Percentiles rank a stretch among this genome's conserved stretches.
phyloP scores from a whole-genome alignment of 2,113 vertebrate genomes.

The Smithornis capensis region DNA sequence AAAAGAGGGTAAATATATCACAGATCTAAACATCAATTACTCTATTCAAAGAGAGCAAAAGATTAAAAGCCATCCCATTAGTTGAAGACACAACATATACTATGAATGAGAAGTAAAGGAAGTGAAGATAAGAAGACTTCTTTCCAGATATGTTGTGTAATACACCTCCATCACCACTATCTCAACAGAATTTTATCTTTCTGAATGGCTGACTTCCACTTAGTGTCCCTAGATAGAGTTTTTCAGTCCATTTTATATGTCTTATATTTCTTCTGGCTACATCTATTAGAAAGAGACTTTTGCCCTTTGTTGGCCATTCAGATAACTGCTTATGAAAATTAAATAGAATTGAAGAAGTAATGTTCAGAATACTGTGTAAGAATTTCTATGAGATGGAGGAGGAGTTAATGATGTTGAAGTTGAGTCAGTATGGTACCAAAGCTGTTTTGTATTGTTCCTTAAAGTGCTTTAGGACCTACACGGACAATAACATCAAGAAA shows the following conservation, averaged over 20 bases:
- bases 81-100: not conserved
- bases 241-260: not conserved
- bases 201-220: not conserved
- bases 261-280: not conserved
- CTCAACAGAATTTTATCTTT: not conserved
- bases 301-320: not conserved
- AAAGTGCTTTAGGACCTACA: not conserved
- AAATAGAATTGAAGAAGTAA: not conserved
- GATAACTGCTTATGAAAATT: not conserved
- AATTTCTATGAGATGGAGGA: not conserved
- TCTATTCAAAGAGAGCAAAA: not conserved
- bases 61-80: not conserved
- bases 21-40: not conserved
- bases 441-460: not conserved
- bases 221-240: not conserved
- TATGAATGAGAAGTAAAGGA: not conserved
- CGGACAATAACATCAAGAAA: not conserved
- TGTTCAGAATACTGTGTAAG: not conserved
- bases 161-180: not conserved
- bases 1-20: not conserved
- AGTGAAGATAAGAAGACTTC: not conserved
- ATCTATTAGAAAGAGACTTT: not conserved
- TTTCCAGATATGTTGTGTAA: not conserved
- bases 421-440: not conserved
- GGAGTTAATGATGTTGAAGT: not conserved